phyloP scores from a whole-genome alignment of 2,113 vertebrate species.

The Amblyornis subalaris region DNA sequence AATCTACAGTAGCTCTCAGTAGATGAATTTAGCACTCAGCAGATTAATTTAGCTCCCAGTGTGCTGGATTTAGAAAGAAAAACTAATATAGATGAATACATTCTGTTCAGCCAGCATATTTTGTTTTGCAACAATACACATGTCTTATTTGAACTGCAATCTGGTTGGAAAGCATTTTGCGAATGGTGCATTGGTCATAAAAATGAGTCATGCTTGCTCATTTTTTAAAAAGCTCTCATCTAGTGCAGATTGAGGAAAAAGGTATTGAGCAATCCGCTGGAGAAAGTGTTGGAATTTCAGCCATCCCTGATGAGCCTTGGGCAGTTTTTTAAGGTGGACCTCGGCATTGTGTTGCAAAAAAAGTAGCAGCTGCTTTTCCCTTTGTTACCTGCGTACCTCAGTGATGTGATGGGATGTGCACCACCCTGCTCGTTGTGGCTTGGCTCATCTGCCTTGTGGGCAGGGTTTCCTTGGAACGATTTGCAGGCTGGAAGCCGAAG shows the following conservation, averaged over 20 bases:
- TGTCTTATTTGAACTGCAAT: conserved; percentile 63
- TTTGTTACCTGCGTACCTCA: not conserved
- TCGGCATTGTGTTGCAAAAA: not conserved
- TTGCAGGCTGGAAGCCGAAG: not conserved
- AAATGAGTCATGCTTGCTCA: conserved; percentile 61
- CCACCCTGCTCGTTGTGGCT: not conserved
- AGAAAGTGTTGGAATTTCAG: conserved; percentile 10
- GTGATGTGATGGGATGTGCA: not conserved
- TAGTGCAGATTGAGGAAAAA: conserved; percentile 14
- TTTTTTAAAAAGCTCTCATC: conserved; percentile 47
- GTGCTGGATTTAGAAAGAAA: conserved; percentile 64
- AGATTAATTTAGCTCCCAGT: conserved; percentile 65
- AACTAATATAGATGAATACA: conserved; percentile 63
- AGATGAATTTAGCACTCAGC: conserved; percentile 65
- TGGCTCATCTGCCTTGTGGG: not conserved
- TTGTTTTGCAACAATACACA: conserved; percentile 66
- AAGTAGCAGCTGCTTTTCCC: not conserved
- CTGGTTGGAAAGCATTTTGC: conserved; percentile 55
- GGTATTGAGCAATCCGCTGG: conserved; percentile 11
- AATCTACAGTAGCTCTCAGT: conserved; percentile 58
- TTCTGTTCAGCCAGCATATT: conserved; percentile 66
- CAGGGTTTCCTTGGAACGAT: not conserved
- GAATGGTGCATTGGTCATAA: conserved; percentile 57
- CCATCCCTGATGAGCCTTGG: not conserved
- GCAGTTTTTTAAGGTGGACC: not conserved